These are phyloP conservation scores for Microctonus brassicae DNA, from an alignment of 2,888 invertebrate genomes.

Conservation along the genomic window DNA sequence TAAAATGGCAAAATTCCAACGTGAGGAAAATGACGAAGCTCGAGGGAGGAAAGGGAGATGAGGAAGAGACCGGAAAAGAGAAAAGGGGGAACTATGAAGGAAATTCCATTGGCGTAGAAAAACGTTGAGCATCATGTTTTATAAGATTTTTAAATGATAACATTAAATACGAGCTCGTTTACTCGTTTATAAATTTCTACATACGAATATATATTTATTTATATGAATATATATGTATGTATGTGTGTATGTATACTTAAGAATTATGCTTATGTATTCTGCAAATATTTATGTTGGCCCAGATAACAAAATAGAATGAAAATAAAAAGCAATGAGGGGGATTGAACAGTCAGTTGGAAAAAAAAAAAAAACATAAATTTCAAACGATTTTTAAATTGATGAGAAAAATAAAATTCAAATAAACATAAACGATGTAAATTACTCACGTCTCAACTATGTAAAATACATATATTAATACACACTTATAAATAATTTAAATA, in stretches of 20 bases:
- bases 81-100: neutral
- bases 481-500: too few species aligned
- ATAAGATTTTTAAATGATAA: conserved; percentile 49
- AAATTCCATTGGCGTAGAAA: conserved; percentile 21
- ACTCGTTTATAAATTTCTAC: conserved; percentile 33
- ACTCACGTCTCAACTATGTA: too few species aligned
- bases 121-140: conserved; percentile 38
- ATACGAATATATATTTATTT: too few species aligned
- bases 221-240: neutral
- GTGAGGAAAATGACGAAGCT: neutral
- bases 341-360: conserved; percentile 2
- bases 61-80: neutral
- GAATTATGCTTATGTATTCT: conserved; percentile 36
- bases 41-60: neutral
- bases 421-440: too few species aligned
- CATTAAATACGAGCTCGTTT: conserved; percentile 48
- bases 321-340: neutral
- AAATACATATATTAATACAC: too few species aligned
- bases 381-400: conserved; percentile 26
- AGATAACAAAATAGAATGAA: conserved; percentile 51
- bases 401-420: too few species aligned
- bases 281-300: conserved; percentile 54
- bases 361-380: conserved; percentile 3
- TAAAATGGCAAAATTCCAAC: conserved; percentile 1
- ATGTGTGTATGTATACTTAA: neutral